Base-by-base conservation (phyloP, 2,888 invertebrate genomes). In the Rapana venosa region DNA sequence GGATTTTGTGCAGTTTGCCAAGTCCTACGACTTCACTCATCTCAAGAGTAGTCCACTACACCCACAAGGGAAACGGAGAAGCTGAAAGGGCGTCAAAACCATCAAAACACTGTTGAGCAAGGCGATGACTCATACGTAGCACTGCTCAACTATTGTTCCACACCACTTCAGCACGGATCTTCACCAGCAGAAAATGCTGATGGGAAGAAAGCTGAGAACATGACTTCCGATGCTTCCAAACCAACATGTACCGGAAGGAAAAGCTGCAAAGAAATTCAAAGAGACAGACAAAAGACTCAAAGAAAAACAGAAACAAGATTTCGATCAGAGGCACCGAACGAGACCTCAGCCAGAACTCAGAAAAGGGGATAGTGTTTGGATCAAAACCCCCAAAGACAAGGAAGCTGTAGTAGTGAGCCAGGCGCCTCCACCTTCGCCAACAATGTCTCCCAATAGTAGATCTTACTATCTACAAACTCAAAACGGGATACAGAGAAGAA, bases 31-130 rank as follows among this genome's bases (percentile, higher is more conserved):
- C 77, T 77, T 32, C 30, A 77, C 77, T 32, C 77, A 35, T 20
- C 30, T 77, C 15, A 77, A 30, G 17, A 77, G 77, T 32, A 77
- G 77, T 32, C 77, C 77, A 6, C 13, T 20, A 15, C 77, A 32
- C 32, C 77, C 77, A 32, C 77, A 77, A 77, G 77, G 32, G n/a
- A 32, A 77, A 77, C 32, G 56, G 84, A 47, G 84, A 84, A 56
- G 84, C 84, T 36, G 84, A 84, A 26, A 84, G 47, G 47, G 47
- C 47, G 84, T 77, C 30, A 30, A 77, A 32, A 32, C 77, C 32
- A 77, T 77, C 30, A 77, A 77, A 32, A 77, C 13, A 8, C 77
- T 32, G 30, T 20, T 77, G 30, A 15, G 17, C 0, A 77, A 77
- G 20, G 30, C 30, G 30, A 77, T 32, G 77, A 77, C 32, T 6